Conservation (phyloP, 1,140 invertebrate species). For the Atta colombica region DNA sequence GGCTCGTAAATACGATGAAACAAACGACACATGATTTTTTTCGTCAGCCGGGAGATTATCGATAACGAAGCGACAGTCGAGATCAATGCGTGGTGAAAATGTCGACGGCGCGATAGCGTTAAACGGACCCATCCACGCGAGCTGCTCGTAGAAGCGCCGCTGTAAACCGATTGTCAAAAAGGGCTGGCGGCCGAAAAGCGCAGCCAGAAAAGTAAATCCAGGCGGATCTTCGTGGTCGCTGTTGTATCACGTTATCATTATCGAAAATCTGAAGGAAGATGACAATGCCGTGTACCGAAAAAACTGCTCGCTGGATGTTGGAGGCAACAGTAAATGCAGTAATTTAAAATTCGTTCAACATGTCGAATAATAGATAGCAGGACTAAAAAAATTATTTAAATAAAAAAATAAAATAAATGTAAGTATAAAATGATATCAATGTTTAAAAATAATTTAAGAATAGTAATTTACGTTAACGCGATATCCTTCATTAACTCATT, state of each 20-base stretch:
- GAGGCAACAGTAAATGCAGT: not conserved
- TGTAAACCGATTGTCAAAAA: constrained; percentile 55
- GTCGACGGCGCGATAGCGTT: constrained; percentile 65
- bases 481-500: not conserved
- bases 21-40: constrained; percentile 53
- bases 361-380: not conserved
- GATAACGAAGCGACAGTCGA: constrained; percentile 61
- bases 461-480: not conserved
- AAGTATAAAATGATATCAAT: not conserved
- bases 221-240: constrained; percentile 54
- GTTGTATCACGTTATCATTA: constrained; percentile 67
- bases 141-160: constrained; percentile 35
- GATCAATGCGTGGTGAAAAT: constrained; percentile 61
- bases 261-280: constrained; percentile 66
- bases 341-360: not conserved
- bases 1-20: constrained; percentile 56
- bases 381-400: not conserved
- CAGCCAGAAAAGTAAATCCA: constrained; percentile 72
- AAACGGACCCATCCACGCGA: constrained; percentile 58
- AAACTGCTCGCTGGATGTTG: not conserved
- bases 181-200: constrained; percentile 49
- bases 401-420: not conserved
- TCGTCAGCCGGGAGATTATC: constrained; percentile 59
- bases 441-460: not conserved
- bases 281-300: not conserved